Percentiles rank a stretch among this genome's conserved stretches.
Conservation (phyloP, 2,113 vertebrate genomes). For the Callopanchax toddi region DNA sequence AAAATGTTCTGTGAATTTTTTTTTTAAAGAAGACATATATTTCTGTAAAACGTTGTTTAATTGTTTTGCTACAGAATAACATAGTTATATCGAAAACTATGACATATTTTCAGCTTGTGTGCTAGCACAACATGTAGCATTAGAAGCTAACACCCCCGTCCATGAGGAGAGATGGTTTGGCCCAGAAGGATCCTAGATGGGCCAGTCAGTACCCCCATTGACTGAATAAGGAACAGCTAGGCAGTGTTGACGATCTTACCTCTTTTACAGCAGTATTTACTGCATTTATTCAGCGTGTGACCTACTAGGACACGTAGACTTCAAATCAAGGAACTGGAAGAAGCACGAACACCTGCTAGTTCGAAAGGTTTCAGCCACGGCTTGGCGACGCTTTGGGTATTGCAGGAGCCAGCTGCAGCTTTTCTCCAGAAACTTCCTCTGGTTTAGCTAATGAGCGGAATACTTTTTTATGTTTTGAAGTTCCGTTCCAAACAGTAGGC, state of each 20-base stretch:
- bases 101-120: accelerated
- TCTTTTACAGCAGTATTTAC: background rate
- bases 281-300: background rate
- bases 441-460: slow-evolving; percentile 14
- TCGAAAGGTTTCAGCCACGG: slow-evolving; percentile 32
- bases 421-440: slow-evolving; percentile 62
- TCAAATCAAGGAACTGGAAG: background rate
- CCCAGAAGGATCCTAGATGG: slow-evolving; percentile 53
- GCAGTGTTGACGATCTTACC: background rate
- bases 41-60: background rate
- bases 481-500: slow-evolving; percentile 4
- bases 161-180: slow-evolving; percentile 51
- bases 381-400: slow-evolving; percentile 56
- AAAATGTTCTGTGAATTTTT: accelerated
- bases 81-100: background rate
- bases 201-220: slow-evolving; percentile 31
- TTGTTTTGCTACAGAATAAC: too few relatives aligned
- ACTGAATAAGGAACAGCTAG: slow-evolving; percentile 41
- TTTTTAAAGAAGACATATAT: background rate
- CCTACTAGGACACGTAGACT: background rate
- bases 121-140: background rate
- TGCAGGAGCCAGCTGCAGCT: slow-evolving; percentile 59
- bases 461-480: background rate
- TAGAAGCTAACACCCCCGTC: background rate
- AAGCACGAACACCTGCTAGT: slow-evolving; percentile 21